Evolutionary conservation across 2,113 vertebrate genomes (phyloP), one percentile per base, ranked within the genome.

Genomic region (Capra hircus): DNA sequence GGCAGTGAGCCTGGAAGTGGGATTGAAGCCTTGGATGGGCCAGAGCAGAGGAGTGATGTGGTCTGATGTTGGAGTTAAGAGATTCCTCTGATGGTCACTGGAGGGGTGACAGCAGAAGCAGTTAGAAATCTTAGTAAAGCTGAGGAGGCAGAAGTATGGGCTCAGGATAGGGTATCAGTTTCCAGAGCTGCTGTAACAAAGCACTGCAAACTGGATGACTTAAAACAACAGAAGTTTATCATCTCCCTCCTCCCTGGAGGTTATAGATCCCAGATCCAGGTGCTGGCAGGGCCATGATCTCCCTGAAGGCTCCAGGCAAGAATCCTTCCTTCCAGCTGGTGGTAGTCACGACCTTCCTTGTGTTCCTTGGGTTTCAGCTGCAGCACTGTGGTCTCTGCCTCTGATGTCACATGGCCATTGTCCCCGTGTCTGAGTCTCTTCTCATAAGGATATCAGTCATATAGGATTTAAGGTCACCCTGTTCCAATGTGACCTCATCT

Each of bases 391-490:
- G 7, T 16, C 21, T 71, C 36, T 62, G 64, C 50, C 62, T 59
- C 36, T 40, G 3, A 27, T 12, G 45, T 92, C 48, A 52, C 9
- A 0, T 5, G 27, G 3, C 4, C 2, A 0, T 11, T 7, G 53
- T n/a, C 17, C 14, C 33, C 7, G 2, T 43, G 30, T 89, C 43
- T 33, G 9, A 3, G 6, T 48, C 77, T 48, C 14, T 48, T 30
- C 27, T 80, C 27, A 3, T 33, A 33, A 50, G 28, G 0, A 3
- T 3, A 33, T 33, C 28, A 80, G 14, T 64, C 78, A 3, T 25
- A 7, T 2, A 57, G 93, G 93, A 74, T 43, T n/a, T 50, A 40
- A 21, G 30, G 15, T 16, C 21, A 17, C 23, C 43, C 28, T 53
- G 1, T 40, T 86, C n/a, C 12, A 9, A 0, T 6, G 2, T 48